Conservation (phyloP, 2,797 vertebrate species). For the Anguilla obscura region DNA sequence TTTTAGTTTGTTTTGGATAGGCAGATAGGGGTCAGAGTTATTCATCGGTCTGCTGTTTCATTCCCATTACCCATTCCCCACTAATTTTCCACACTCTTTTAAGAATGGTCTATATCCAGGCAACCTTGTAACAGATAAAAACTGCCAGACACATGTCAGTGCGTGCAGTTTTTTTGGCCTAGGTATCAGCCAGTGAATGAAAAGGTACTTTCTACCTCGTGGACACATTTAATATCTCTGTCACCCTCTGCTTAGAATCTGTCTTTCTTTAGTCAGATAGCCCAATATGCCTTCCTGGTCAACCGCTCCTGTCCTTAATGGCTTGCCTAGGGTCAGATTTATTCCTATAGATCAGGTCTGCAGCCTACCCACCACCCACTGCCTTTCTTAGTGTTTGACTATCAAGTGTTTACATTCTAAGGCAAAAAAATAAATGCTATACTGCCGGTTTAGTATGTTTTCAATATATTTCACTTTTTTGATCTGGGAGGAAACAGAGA, state of each 20-base stretch:
- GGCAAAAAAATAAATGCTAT: neutral
- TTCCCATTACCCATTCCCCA: too few relatives aligned
- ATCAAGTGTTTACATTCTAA: neutral
- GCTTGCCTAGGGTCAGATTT: neutral
- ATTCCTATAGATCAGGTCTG: neutral
- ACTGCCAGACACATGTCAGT: neutral
- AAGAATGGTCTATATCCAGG: neutral
- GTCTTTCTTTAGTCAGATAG: neutral
- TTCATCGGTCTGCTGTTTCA: too few relatives aligned
- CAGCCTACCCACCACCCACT: too few relatives aligned
- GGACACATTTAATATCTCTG: slow-evolving; percentile 11
- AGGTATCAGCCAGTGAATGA: neutral
- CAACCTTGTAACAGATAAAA: neutral
- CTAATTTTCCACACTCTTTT: neutral
- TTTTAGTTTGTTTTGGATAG: too few relatives aligned
- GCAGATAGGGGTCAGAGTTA: too few relatives aligned
- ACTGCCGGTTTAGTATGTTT: neutral
- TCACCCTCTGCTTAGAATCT: neutral
- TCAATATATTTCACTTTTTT: neutral
- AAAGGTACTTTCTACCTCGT: neutral
- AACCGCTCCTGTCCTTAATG: neutral
- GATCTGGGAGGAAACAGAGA: neutral
- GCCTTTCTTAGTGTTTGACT: neutral
- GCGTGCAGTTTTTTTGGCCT: neutral
- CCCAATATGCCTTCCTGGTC: neutral